Percentiles rank a stretch among this genome's conserved stretches.
Conservation (phyloP, 2,888 invertebrate species). For the Papilio gigon region DNA sequence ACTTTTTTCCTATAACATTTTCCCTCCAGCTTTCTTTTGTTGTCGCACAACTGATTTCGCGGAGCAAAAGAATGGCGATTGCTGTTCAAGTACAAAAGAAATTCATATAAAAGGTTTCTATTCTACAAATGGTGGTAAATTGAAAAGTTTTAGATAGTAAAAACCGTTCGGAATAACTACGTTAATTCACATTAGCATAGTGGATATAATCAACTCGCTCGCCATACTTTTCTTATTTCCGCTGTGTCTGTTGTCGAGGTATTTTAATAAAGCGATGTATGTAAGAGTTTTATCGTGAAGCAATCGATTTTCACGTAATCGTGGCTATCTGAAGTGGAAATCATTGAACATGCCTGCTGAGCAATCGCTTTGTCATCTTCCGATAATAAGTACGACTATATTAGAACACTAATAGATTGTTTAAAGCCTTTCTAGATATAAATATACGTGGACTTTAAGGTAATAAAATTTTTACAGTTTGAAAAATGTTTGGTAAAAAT, state of each 20-base stretch:
- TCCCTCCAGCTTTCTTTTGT: constrained; percentile 7
- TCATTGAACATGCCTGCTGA: constrained; percentile 3
- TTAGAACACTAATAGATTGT: neutral
- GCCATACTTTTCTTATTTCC: too few species aligned
- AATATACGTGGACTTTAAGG: too few species aligned
- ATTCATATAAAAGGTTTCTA: neutral
- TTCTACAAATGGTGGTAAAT: neutral
- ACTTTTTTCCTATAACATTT: neutral
- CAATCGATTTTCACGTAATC: constrained; percentile 29
- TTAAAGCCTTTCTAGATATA: too few species aligned
- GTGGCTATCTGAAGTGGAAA: constrained; percentile 10
- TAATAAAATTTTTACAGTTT: too few species aligned
- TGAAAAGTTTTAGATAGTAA: neutral
- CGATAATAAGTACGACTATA: constrained; percentile 14
- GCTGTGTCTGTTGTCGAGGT: neutral
- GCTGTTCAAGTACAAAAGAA: constrained; percentile 15
- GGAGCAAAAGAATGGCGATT: constrained; percentile 1
- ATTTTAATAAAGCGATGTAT: neutral
- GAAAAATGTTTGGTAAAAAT: too few species aligned
- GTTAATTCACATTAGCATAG: neutral
- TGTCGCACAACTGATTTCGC: neutral
- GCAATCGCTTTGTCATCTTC: constrained; percentile 6
- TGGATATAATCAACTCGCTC: too few species aligned
- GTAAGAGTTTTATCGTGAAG: constrained; percentile 1
- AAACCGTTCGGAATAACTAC: neutral